phyloP scores from a whole-genome alignment of 2,888 invertebrate genomes.

The Halictus quadricinctus region DNA sequence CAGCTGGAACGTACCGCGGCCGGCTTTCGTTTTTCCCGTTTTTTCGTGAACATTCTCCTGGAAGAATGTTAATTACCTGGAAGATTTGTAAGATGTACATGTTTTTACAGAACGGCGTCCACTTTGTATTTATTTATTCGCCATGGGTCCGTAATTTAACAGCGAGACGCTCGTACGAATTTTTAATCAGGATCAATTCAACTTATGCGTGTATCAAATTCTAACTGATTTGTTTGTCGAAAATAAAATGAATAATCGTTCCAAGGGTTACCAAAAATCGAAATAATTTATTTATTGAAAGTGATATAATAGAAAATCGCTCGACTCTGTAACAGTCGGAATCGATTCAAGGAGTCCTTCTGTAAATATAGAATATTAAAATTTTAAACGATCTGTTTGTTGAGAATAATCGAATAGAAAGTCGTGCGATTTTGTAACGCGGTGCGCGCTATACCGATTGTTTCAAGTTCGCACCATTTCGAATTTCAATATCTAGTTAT shows the following conservation, averaged over 20 bases:
- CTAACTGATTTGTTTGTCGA: neutral
- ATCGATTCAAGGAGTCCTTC: neutral
- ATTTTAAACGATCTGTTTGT: neutral
- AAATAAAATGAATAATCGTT: neutral
- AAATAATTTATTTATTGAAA: too few species aligned
- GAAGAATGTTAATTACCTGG: constrained; percentile 57
- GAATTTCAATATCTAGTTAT: constrained; percentile 18
- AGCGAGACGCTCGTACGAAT: neutral
- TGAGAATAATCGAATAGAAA: neutral
- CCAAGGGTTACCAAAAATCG: neutral
- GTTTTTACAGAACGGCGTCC: constrained; percentile 26
- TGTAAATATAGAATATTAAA: neutral
- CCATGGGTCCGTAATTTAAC: neutral
- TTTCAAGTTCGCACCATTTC: neutral
- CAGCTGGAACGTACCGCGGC: constrained; percentile 38
- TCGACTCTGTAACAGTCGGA: neutral
- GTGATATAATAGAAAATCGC: neutral
- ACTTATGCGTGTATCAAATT: neutral
- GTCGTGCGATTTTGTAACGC: neutral
- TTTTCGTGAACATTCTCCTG: constrained; percentile 9
- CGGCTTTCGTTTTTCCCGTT: constrained; percentile 3
- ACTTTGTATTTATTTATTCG: constrained; percentile 17
- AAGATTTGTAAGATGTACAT: constrained; percentile 50
- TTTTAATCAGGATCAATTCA: neutral
- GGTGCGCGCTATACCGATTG: neutral